Evolutionary conservation across 2,888 invertebrate genomes (phyloP).

Genomic region (Halictus ligatus): DNA sequence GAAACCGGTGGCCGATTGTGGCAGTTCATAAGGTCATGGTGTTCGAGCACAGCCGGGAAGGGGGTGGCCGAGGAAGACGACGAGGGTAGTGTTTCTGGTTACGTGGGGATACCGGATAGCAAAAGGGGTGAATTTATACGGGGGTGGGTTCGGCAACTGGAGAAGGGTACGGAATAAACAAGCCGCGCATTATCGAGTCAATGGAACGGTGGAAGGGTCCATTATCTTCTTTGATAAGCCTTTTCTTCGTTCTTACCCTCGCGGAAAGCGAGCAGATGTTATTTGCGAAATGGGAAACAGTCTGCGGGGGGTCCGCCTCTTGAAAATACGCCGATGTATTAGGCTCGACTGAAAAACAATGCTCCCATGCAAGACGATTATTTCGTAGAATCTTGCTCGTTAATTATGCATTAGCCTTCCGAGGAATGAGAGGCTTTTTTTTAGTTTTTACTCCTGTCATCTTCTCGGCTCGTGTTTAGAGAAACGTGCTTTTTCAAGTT

Average conservation of each 20-base stretch:
- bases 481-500: background rate
- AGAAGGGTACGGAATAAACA: constrained; percentile 74
- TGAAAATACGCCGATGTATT: constrained; percentile 4
- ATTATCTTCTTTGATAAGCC: constrained; percentile 68
- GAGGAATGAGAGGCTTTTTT: background rate
- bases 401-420: constrained; percentile 6
- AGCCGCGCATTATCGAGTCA: constrained; percentile 68
- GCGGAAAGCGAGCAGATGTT: constrained; percentile 21
- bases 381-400: constrained; percentile 13
- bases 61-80: constrained; percentile 8
- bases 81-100: constrained; percentile 27
- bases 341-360: background rate
- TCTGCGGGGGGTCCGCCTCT: background rate
- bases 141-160: constrained; percentile 57
- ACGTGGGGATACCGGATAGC: constrained; percentile 37
- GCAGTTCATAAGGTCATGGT: constrained; percentile 58
- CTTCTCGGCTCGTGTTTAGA: background rate
- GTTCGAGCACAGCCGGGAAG: constrained; percentile 31
- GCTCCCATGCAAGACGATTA: constrained; percentile 34
- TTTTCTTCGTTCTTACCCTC: background rate
- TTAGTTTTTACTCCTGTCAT: background rate
- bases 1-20: constrained; percentile 38
- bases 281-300: constrained; percentile 29
- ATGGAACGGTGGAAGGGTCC: constrained; percentile 57
- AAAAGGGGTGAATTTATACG: constrained; percentile 78